These are phyloP conservation scores for Tridacna crocea DNA, from an alignment of 2,888 invertebrate genomes.

Conservation along the genomic window DNA sequence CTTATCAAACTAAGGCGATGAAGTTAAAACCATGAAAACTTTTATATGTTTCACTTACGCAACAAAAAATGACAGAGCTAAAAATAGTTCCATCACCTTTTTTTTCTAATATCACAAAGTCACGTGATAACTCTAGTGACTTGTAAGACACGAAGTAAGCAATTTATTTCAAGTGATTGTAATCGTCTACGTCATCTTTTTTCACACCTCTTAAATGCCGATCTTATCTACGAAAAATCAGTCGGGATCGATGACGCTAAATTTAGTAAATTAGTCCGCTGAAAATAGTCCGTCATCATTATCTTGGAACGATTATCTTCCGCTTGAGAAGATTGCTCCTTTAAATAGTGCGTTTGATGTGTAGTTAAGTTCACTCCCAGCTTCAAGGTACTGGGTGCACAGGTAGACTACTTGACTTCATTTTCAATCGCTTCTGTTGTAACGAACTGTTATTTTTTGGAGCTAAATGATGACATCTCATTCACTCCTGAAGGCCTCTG, in stretches of 20 bases:
- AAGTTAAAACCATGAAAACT: no score
- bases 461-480: no score
- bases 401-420: no score
- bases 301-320: constrained; percentile 10
- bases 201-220: background rate
- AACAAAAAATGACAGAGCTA: no score
- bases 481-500: no score
- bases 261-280: constrained; percentile 17
- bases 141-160: constrained; percentile 3
- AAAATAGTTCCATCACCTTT: no score
- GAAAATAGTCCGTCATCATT: constrained; percentile 4
- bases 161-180: background rate
- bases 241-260: constrained; percentile 1
- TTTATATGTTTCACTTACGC: no score
- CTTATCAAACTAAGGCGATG: no score
- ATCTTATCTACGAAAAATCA: background rate
- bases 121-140: background rate
- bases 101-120: background rate
- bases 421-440: no score
- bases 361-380: background rate
- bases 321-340: constrained; percentile 2
- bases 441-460: no score
- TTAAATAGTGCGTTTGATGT: constrained; percentile 14
- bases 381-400: background rate
- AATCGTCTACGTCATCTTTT: constrained; percentile 2